phyloP scores from a whole-genome alignment of 2,113 vertebrate species.

The Nesogale talazaci region DNA sequence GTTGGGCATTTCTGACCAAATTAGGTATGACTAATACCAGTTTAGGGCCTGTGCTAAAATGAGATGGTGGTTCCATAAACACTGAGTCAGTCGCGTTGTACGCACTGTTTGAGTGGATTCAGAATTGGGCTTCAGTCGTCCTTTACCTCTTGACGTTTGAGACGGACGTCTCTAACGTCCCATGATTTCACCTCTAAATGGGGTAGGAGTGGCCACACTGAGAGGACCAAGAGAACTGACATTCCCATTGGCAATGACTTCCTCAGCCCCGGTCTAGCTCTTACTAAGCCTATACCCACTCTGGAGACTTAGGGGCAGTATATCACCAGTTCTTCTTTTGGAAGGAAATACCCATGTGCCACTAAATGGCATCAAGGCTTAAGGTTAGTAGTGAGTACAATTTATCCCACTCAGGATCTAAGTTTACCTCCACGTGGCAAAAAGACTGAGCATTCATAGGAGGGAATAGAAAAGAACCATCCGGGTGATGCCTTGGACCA shows the following conservation, averaged over 20 bases:
- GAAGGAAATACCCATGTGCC: too few relatives aligned
- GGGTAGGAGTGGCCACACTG: too few relatives aligned
- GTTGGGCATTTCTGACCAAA: not conserved
- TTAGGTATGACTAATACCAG: not conserved
- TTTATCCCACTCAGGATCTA: not conserved
- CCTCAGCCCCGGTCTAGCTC: not conserved
- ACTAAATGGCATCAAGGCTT: not conserved
- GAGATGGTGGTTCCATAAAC: not conserved
- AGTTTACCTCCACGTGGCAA: not conserved
- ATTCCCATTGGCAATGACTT: not conserved
- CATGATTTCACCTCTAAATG: not conserved
- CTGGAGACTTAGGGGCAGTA: too few relatives aligned
- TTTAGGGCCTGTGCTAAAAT: not conserved
- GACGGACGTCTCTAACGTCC: too few relatives aligned
- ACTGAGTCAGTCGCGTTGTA: too few relatives aligned
- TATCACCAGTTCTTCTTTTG: too few relatives aligned
- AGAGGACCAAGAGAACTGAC: not conserved
- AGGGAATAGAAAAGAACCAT: too few relatives aligned
- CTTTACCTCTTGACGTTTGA: not conserved
- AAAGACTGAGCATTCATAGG: too few relatives aligned
- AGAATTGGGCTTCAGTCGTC: not conserved
- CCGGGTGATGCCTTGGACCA: too few relatives aligned
- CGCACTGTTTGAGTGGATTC: not conserved
- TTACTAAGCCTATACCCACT: not conserved
- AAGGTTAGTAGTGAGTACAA: not conserved